phyloP scores from a whole-genome alignment of 92 coral and sea anemone species.

The Epizoanthus stellaris region DNA sequence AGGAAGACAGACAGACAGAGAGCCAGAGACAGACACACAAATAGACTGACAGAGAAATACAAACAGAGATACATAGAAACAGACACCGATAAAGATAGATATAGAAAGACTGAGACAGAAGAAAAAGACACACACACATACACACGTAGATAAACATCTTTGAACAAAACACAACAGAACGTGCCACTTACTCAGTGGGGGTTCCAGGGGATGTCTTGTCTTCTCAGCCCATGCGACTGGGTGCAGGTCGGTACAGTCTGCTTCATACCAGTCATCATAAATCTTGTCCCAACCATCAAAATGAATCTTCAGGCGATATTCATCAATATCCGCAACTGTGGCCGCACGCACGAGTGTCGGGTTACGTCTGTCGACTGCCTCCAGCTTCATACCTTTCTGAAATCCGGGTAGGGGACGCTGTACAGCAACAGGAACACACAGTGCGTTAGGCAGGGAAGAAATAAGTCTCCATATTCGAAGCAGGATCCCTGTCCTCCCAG shows the following conservation, averaged over 20 bases:
- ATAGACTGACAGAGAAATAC: neutral
- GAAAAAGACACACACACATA: neutral
- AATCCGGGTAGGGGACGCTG: constrained; percentile 84
- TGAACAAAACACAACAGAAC: neutral
- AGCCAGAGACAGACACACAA: neutral
- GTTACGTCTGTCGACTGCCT: constrained; percentile 94
- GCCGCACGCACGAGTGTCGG: constrained; percentile 94
- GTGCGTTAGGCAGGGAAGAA: neutral
- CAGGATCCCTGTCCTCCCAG: neutral
- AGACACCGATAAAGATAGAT: neutral
- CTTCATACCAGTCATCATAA: constrained; percentile 96
- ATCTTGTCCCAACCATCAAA: constrained; percentile 99
- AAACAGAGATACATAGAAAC: neutral
- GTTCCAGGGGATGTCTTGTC: constrained; percentile 77
- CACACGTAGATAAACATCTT: neutral
- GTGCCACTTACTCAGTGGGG: constrained; percentile 75
- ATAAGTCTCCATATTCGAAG: neutral
- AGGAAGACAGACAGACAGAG: neutral
- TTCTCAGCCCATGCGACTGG: constrained; percentile 87
- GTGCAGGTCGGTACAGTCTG: constrained; percentile 76
- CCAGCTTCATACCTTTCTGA: constrained; percentile 79
- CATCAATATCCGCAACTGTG: constrained; percentile 77
- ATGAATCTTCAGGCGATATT: constrained; percentile 85
- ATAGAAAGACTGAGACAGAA: too few species aligned
- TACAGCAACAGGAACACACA: neutral